phyloP scores from a whole-genome alignment of 1,140 invertebrate genomes.

The Globodera rostochiensis region DNA sequence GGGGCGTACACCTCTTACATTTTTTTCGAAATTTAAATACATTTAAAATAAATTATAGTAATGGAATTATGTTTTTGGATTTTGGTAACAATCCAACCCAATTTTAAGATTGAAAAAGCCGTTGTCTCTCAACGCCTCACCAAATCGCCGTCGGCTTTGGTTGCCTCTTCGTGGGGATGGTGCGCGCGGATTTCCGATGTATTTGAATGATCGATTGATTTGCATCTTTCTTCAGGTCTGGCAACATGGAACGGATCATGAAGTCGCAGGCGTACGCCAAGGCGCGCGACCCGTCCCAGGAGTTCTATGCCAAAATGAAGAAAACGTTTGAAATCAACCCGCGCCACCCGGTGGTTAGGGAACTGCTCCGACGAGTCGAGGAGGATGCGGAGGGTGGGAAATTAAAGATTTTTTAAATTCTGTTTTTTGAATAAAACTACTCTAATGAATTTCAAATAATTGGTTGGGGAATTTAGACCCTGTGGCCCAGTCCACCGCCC shows the following conservation, averaged over 20 bases:
- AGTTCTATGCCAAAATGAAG: slow-evolving; percentile 90
- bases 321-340: slow-evolving; percentile 97
- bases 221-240: slow-evolving; percentile 91
- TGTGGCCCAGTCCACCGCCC: slow-evolving; percentile 81
- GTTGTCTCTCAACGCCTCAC: slow-evolving; percentile 85
- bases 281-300: slow-evolving; percentile 84
- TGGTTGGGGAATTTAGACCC: slow-evolving; percentile 67
- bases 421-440: background rate
- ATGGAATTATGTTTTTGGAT: no score
- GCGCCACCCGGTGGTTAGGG: slow-evolving; percentile 89
- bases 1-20: background rate
- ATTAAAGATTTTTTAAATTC: background rate
- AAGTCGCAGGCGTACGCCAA: slow-evolving; percentile 96
- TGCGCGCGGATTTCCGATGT: background rate
- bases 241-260: slow-evolving; percentile 96
- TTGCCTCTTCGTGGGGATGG: slow-evolving; percentile 93
- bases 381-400: slow-evolving; percentile 72
- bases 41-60: no score
- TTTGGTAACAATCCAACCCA: background rate
- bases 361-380: slow-evolving; percentile 81
- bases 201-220: slow-evolving; percentile 73
- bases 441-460: background rate
- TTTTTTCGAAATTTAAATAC: no score
- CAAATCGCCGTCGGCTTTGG: slow-evolving; percentile 89
- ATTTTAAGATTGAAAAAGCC: slow-evolving; percentile 75